phyloP scores from a whole-genome alignment of 2,797 vertebrate genomes.

The Spondyliosoma cantharus region DNA sequence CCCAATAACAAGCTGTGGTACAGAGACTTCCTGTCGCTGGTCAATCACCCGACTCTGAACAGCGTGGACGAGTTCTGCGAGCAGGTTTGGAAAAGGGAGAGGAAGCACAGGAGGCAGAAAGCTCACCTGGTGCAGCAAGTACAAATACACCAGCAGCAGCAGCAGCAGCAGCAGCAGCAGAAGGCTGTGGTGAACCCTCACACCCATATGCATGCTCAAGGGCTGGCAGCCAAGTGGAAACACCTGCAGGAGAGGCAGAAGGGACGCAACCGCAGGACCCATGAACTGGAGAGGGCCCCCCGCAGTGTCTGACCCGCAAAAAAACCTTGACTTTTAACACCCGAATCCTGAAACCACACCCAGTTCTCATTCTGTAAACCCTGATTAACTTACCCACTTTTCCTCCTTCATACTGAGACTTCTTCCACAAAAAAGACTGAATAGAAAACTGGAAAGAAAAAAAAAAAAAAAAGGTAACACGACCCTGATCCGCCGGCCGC shows the following conservation, averaged over 20 bases:
- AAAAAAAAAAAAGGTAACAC: constrained; percentile 85
- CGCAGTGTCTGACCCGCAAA: constrained; percentile 92
- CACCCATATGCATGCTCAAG: constrained; percentile 69
- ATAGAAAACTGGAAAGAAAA: constrained; percentile 82
- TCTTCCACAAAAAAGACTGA: constrained; percentile 81
- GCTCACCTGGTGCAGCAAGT: constrained; percentile 82
- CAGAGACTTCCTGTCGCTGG: constrained; percentile 97
- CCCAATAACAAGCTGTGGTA: constrained; percentile 96
- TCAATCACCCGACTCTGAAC: constrained; percentile 96
- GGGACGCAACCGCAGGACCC: constrained; percentile 98
- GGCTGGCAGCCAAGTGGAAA: constrained; percentile 93
- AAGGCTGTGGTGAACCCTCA: constrained; percentile 66
- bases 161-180: constrained; percentile 68
- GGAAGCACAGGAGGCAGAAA: constrained; percentile 93
- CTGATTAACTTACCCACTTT: constrained; percentile 46
- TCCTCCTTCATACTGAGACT: constrained; percentile 65
- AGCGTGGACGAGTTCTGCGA: constrained; percentile 99
- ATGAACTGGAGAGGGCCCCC: constrained; percentile 96
- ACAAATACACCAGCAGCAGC: constrained; percentile 75
- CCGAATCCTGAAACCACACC: constrained; percentile 54
- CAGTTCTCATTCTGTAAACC: constrained; percentile 63
- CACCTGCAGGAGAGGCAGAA: constrained; percentile 98
- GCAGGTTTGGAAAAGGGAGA: constrained; percentile 98
- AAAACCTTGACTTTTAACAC: constrained; percentile 46
- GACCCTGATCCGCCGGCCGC: constrained; percentile 78